Evolutionary conservation across 2,797 vertebrate species (phyloP).

Genomic region (Carapus acus): DNA sequence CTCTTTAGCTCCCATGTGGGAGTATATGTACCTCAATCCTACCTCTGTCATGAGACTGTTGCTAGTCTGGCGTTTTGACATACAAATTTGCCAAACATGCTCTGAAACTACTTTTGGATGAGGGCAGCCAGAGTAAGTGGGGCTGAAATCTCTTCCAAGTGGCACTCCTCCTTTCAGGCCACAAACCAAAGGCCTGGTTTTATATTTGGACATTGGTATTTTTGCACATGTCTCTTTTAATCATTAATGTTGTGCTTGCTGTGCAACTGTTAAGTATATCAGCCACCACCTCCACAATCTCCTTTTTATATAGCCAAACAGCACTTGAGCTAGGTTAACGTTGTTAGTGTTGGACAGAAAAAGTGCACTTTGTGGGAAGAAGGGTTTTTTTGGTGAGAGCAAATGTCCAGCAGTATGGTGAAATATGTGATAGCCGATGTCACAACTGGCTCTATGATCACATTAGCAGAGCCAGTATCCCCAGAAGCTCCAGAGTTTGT

Average conservation of each 20-base stretch:
- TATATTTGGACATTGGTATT: slow-evolving; percentile 53
- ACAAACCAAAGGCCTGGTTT: slow-evolving; percentile 48
- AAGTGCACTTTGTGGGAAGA: no score
- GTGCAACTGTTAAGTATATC: slow-evolving; percentile 38
- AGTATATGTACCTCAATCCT: slow-evolving; percentile 32
- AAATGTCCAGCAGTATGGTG: slow-evolving; percentile 23
- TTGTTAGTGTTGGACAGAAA: slow-evolving; percentile 20
- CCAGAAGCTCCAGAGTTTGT: slow-evolving; percentile 31
- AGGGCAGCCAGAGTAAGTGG: slow-evolving; percentile 34
- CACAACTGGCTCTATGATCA: slow-evolving; percentile 15
- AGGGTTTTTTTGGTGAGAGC: slow-evolving; percentile 21
- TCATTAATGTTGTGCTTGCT: slow-evolving; percentile 49
- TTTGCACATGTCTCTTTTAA: slow-evolving; percentile 51
- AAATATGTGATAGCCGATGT: slow-evolving; percentile 22
- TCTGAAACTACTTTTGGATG: slow-evolving; percentile 16
- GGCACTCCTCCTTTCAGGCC: slow-evolving; percentile 42
- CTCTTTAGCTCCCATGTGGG: neutral
- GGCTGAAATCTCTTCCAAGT: slow-evolving; percentile 46
- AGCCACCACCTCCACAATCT: slow-evolving; percentile 32
- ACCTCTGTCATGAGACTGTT: slow-evolving; percentile 29
- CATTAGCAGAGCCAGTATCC: slow-evolving; percentile 42
- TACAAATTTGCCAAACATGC: slow-evolving; percentile 15
- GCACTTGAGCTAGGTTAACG: slow-evolving; percentile 3
- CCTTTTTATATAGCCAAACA: slow-evolving; percentile 23
- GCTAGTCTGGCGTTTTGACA: slow-evolving; percentile 31